These are phyloP conservation scores for Rhopalosiphum nymphaeae DNA, from an alignment of 2,888 invertebrate species.

Conservation along the genomic window DNA sequence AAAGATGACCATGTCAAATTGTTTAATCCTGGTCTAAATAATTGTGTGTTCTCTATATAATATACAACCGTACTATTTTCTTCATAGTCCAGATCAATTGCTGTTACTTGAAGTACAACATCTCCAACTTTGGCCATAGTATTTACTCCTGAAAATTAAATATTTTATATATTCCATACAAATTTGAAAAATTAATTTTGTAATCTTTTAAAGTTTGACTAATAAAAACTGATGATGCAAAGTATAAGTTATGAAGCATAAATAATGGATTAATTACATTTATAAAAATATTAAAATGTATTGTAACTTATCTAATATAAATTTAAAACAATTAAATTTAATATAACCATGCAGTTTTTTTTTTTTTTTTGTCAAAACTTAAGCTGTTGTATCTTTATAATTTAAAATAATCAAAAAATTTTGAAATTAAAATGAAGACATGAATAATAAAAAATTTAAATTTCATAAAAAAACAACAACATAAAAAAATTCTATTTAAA, in stretches of 20 bases:
- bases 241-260: background rate
- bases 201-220: background rate
- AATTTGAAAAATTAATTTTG: background rate
- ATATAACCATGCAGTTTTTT: background rate
- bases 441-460: background rate
- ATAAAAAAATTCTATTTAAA: background rate
- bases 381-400: background rate
- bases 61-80: constrained; percentile 87
- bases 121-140: constrained; percentile 84
- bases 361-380: background rate
- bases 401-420: background rate
- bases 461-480: background rate
- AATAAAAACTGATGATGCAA: background rate
- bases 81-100: constrained; percentile 86
- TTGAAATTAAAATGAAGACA: background rate
- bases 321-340: background rate
- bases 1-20: constrained; percentile 87
- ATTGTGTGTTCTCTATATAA: constrained; percentile 83
- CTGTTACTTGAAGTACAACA: constrained; percentile 81
- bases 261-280: background rate
- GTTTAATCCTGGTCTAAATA: constrained; percentile 78
- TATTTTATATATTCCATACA: background rate
- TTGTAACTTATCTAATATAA: background rate
- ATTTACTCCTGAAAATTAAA: constrained; percentile 75
- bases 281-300: background rate